phyloP scores from a whole-genome alignment of 2,113 vertebrate species.

The Edolisoma coerulescens region DNA sequence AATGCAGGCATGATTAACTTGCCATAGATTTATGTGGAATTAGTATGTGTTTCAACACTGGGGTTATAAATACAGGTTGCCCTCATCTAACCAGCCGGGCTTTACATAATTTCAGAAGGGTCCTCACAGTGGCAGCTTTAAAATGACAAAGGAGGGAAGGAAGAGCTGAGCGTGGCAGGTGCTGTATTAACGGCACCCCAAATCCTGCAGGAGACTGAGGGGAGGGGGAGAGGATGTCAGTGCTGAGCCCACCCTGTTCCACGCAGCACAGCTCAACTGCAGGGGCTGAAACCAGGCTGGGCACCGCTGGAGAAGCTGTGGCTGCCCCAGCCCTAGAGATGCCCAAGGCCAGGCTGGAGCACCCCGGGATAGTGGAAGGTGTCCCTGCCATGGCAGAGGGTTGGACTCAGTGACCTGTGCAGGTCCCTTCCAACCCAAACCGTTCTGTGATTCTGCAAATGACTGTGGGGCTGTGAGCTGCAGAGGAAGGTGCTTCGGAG shows the following conservation, averaged over 20 bases:
- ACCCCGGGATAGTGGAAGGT: accelerated
- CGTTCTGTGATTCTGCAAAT: not conserved
- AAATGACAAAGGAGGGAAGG: slow-evolving; percentile 68
- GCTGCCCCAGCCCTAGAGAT: not conserved
- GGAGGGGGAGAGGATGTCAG: not conserved
- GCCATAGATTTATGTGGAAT: slow-evolving; percentile 72
- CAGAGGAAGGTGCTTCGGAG: not conserved
- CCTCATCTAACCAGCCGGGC: slow-evolving; percentile 23
- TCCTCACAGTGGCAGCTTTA: slow-evolving; percentile 72
- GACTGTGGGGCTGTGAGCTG: not conserved
- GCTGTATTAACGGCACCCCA: not conserved
- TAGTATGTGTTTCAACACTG: slow-evolving; percentile 77
- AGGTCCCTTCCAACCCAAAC: not conserved
- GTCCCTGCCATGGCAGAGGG: not conserved
- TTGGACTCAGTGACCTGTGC: not conserved
- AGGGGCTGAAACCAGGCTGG: not conserved
- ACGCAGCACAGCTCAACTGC: accelerated
- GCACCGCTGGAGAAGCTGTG: not conserved
- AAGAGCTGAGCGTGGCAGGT: not conserved
- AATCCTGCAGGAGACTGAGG: not conserved
- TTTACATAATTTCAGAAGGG: slow-evolving; percentile 43
- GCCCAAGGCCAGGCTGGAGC: not conserved
- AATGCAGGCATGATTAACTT: slow-evolving; percentile 81
- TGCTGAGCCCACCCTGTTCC: accelerated
- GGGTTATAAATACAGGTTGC: slow-evolving; percentile 68